These are phyloP conservation scores for Germaria angustata DNA, from an alignment of 2,888 invertebrate species.

Conservation along the genomic window DNA sequence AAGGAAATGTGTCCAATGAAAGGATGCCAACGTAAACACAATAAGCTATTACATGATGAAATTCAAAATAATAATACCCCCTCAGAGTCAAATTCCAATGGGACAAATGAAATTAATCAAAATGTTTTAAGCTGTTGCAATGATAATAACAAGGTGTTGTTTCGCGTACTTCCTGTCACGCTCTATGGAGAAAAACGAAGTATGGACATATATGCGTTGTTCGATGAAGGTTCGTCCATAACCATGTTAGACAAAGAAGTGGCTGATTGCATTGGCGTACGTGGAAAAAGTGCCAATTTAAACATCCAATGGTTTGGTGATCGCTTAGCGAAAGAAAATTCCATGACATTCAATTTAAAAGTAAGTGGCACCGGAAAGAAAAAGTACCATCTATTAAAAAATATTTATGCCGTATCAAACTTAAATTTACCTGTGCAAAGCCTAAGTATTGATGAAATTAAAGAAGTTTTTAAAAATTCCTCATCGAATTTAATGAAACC, in stretches of 20 bases:
- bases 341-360: constrained; percentile 5
- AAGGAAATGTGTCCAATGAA: not conserved
- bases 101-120: no score
- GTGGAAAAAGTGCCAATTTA: not conserved
- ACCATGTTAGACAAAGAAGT: constrained; percentile 16
- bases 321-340: constrained; percentile 14
- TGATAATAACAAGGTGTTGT: no score
- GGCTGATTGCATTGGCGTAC: constrained; percentile 16
- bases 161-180: constrained; percentile 30
- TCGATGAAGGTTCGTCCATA: constrained; percentile 44
- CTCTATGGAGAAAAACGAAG: constrained; percentile 27
- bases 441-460: no score
- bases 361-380: constrained; percentile 23
- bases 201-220: constrained; percentile 18
- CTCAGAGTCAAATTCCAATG: no score
- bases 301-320: constrained; percentile 39
- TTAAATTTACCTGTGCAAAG: constrained; percentile 44
- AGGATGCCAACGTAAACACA: constrained; percentile 23
- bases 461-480: not conserved
- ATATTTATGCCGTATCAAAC: constrained; percentile 48
- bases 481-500: not conserved
- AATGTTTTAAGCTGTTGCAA: no score
- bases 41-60: constrained; percentile 23
- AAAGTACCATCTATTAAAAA: constrained; percentile 11
- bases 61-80: no score